Base-by-base conservation (phyloP, 2,888 invertebrate species). In the Lithophane leautieri region DNA sequence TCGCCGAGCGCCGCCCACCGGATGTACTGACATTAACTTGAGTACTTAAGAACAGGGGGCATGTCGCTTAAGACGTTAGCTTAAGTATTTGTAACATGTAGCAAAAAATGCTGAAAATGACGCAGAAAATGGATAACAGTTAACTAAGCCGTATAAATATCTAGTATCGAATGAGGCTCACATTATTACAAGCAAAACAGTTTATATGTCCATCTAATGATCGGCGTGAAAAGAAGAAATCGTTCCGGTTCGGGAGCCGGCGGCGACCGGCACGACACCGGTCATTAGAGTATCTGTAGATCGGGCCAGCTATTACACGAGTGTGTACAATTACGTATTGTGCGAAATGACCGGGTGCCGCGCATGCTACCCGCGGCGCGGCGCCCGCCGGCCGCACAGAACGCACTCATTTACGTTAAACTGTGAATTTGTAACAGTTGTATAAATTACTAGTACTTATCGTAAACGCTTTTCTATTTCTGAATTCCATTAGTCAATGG, bases 311-410 rank as follows among this genome's bases (percentile, higher is more conserved):
- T 56, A 73, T 66, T 74, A 80, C 89, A 84, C 47, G 70, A 58
- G 9, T 47, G 71, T 87, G 88, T 88, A 85, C 88, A 90, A 92
- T 92, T 92, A 92, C 78, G 86, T 84, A 91, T 89, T 91, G 90
- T 91, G 87, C 89, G 81, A 89, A 93, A 92, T 89, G 86, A 88
- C 76, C 83, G 87, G 88, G 72, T 73, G 40, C 65, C 22, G 76
- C 28, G 62, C 60, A n/a, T 54, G 60, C 16, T 16, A 42, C 71
- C 71, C 71, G 62, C 80, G 47, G 61, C 71, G 62, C 80, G 47
- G 61, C 54, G 25, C 50, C 22, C 50, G 54, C 34, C 67, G 7
- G 14, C 47, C n/a, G 50, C 56, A 16, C 52, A 7, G 44, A 47
- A 50, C 61, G 52, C 72, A 70, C 56, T 71, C 56, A 65, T 73